Evolutionary conservation across 1,140 invertebrate species (phyloP), one percentile per base, ranked within the genome.

Genomic region (Schlechtendalia chinensis): DNA sequence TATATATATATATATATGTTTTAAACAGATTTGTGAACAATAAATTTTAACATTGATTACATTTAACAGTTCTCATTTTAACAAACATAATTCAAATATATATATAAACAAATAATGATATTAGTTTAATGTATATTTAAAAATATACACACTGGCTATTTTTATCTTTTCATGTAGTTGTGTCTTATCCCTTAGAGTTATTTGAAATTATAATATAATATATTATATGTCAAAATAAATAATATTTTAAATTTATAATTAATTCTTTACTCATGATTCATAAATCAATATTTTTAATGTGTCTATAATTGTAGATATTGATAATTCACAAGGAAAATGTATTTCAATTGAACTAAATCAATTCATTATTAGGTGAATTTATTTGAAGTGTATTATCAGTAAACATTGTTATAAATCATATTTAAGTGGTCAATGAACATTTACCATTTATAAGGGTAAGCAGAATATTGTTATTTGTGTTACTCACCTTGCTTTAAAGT

Each of bases 111-210:
- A 53, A 54, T n/a, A n/a, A n/a, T n/a, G n/a, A 71, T 53, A 27
- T 39, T 71, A 50, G 19, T 50, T 50, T 24, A 71, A 50, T 17
- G 3, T 56, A 56, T 32, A 11, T 56, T 56, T 56, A 32, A 56
- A 29, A 39, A 32, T n/a, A 24, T 56, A 16, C 14, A 54, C 39
- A 29, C 12, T n/a, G 19, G 56, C 56, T 56, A 63, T 79, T 79
- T 79, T 79, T 79, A 79, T 79, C 58, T 79, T 61, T 11, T n/a
- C n/a, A n/a, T 50, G 1, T 47, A 50, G 8, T 0, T 10, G 10
- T 17, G 11, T 8, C 47, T 47, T 61, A 19, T 61, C 58, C 11
- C 10, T 77, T 5, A 61, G 22, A 77, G 22, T 24, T 61, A 77
- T 39, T 22, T 79, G n/a, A 47, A 71, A 12, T 19, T 1, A 54